phyloP scores from a whole-genome alignment of 2,888 invertebrate species.

The Tigriopus californicus region DNA sequence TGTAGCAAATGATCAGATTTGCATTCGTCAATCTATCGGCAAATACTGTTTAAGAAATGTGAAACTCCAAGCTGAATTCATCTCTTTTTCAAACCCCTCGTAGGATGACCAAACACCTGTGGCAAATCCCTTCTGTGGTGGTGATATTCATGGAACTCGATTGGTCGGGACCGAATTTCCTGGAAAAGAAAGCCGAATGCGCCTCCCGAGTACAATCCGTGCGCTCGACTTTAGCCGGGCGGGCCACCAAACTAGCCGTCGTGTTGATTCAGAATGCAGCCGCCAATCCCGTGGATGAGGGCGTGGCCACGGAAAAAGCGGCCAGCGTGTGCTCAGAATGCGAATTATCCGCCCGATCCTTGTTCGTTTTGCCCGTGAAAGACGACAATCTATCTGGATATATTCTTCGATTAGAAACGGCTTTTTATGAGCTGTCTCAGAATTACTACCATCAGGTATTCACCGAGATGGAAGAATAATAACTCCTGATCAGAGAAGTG shows the following conservation, averaged over 20 bases:
- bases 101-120: constrained; percentile 63
- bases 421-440: constrained; percentile 80
- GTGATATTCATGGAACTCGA: constrained; percentile 91
- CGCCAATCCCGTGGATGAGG: constrained; percentile 53
- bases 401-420: constrained; percentile 58
- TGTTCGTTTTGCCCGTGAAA: constrained; percentile 70
- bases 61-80: too few relatives aligned
- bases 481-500: too few relatives aligned
- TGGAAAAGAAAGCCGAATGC: constrained; percentile 83
- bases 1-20: too few relatives aligned
- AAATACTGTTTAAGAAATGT: too few relatives aligned
- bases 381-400: constrained; percentile 48
- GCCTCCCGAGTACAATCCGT: constrained; percentile 59
- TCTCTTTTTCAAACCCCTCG: too few relatives aligned
- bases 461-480: too few relatives aligned
- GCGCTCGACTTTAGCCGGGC: constrained; percentile 38
- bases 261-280: constrained; percentile 63
- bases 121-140: constrained; percentile 72
- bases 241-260: constrained; percentile 46
- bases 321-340: constrained; percentile 75
- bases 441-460: constrained; percentile 55
- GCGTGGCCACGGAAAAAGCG: constrained; percentile 70
- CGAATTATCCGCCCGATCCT: constrained; percentile 70
- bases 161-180: constrained; percentile 88
- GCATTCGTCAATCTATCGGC: too few relatives aligned